Conservation (phyloP, 2,888 invertebrate genomes). For the Hirtodrosophila duncani region DNA sequence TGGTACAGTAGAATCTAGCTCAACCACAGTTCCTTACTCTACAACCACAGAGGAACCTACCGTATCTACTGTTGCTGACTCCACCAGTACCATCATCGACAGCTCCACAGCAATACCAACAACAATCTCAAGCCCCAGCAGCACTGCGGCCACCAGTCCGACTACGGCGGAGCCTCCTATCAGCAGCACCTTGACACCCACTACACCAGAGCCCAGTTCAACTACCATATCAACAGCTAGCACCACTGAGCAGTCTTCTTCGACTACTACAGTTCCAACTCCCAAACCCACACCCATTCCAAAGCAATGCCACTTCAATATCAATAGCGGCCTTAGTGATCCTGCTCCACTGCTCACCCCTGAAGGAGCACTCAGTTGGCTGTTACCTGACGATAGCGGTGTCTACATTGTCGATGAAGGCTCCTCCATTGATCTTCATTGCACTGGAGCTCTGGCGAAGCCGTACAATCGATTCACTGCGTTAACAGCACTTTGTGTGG, state of each 20-base stretch:
- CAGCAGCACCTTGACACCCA: neutral
- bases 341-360: conserved; percentile 82
- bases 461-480: conserved; percentile 52
- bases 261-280: conserved; percentile 9
- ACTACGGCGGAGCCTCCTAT: neutral
- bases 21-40: neutral
- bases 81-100: neutral
- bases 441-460: conserved; percentile 47
- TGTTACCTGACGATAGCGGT: conserved; percentile 62
- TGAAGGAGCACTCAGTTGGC: conserved; percentile 68
- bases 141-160: neutral
- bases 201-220: conserved; percentile 4
- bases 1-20: conserved; percentile 1
- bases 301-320: conserved; percentile 51
- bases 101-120: conserved; percentile 1
- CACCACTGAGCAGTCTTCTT: too few species aligned
- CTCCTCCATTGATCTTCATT: conserved; percentile 69
- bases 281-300: conserved; percentile 8
- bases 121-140: neutral
- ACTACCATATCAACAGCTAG: conserved; percentile 11
- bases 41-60: neutral
- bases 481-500: conserved; percentile 66
- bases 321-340: conserved; percentile 69
- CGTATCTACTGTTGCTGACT: neutral
- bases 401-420: conserved; percentile 55